Base-by-base conservation (phyloP, 2,113 vertebrate genomes). In the Paralichthys olivaceus region DNA sequence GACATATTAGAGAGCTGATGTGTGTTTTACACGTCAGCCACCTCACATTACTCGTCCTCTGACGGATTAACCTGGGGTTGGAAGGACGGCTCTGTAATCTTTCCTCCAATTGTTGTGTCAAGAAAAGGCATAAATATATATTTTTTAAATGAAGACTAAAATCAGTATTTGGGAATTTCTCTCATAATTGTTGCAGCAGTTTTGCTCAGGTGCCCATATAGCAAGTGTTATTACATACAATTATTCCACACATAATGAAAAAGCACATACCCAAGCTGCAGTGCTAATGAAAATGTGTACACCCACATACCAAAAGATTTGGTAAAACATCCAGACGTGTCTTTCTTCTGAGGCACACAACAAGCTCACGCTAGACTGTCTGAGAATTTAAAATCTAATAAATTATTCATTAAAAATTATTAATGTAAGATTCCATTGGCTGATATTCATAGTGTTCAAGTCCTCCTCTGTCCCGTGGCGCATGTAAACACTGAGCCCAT, bases 1-100 rank as follows among this genome's bases (percentile, higher is more conserved):
- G 22, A 66, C 72, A 81, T 72, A 82, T 90, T 79, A 80, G 15
- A 9, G 61, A 59, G 40, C n/a, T 75, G 73, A 89, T 84, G 83
- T 79, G 81, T 78, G 84, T 66, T 62, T 75, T 59, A 62, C 23
- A 55, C 70, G 43, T 26, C 5, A 80, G 54, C 37, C 29, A 34
- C 40, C 26, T 8, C 62, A 66, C 20, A 17, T 68, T 34, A 54
- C 37, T 69, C 11, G 26, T 73, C 65, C 45, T 69, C 28, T 70
- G 37, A 7, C 51, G 75, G 51, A 49, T 57, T 60, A 49, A 54
- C 12, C 34, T 34, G 37, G 63, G 28, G 63, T 68, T 47, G 1
- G 55, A 45, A 45, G 43, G 43, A 47, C 14, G 19, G 26, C 58
- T 82, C 22, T 5, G 7, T 56, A 22, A 45, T 32, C 14, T 45